Evolutionary conservation across 2,113 vertebrate genomes (phyloP).

Genomic region (Candoia aspera): DNA sequence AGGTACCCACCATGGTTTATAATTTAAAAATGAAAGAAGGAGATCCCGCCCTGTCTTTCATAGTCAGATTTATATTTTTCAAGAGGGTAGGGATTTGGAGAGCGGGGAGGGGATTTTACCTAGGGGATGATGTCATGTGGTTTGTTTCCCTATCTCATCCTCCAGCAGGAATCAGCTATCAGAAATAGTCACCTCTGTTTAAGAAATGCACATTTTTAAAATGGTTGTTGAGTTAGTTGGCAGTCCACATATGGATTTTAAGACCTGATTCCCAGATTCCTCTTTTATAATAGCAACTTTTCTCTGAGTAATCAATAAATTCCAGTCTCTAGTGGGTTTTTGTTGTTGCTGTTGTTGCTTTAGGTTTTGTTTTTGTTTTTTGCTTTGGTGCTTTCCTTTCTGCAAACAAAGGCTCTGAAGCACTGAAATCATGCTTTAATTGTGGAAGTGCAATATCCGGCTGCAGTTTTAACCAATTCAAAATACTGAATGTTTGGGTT

Average conservation of each 20-base stretch:
- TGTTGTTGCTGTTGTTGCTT: not conserved
- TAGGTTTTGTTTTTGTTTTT: not conserved
- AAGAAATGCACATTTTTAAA: not conserved
- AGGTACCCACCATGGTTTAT: not conserved
- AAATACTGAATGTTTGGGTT: not conserved
- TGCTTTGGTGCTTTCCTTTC: not conserved
- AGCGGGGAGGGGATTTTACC: not conserved
- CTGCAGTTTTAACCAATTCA: not conserved
- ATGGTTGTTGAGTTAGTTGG: not conserved
- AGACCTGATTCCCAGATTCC: not conserved
- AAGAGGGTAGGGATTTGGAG: not conserved
- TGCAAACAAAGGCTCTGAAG: not conserved
- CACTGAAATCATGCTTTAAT: not conserved
- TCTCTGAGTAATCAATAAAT: not conserved
- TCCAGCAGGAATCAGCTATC: not conserved
- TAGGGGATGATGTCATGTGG: not conserved
- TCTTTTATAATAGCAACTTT: not conserved
- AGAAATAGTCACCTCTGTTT: not conserved
- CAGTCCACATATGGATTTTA: not conserved
- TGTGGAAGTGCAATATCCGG: not conserved
- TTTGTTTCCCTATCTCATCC: not conserved
- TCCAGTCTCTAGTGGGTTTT: not conserved
- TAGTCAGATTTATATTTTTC: not conserved
- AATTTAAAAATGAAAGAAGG: not conserved
- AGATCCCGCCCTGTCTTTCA: not conserved